These are phyloP conservation scores for Xiphydria camelus DNA, from an alignment of 2,888 invertebrate genomes.

Conservation along the genomic window DNA sequence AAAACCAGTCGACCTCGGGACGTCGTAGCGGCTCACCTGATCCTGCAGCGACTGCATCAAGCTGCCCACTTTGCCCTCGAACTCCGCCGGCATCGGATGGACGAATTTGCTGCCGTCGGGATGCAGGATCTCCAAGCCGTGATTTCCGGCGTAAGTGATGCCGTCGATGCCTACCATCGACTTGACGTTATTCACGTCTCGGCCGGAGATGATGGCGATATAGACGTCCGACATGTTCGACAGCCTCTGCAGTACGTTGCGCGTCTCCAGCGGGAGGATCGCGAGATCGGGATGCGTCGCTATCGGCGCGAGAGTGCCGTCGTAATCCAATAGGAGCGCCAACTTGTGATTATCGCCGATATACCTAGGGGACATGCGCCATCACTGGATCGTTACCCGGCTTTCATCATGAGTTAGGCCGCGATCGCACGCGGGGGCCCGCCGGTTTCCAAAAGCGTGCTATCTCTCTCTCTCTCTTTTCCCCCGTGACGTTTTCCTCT, in stretches of 20 bases:
- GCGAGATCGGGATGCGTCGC: constrained; percentile 89
- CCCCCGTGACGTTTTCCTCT: too few species aligned
- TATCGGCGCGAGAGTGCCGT: constrained; percentile 86
- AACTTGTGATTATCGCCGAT: constrained; percentile 85
- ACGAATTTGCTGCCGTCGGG: constrained; percentile 90
- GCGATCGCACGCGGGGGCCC: constrained; percentile 50
- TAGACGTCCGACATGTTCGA: constrained; percentile 85
- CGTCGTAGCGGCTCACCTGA: constrained; percentile 65
- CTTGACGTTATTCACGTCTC: constrained; percentile 85
- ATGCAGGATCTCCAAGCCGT: constrained; percentile 85
- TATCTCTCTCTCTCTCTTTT: too few species aligned
- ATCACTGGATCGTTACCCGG: constrained; percentile 53
- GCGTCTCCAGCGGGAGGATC: constrained; percentile 82
- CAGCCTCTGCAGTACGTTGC: constrained; percentile 78
- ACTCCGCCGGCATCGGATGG: constrained; percentile 86
- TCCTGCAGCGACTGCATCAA: constrained; percentile 81
- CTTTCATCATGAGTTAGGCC: constrained; percentile 52
- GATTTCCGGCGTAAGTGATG: constrained; percentile 88
- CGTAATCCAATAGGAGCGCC: constrained; percentile 82
- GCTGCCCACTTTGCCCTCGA: constrained; percentile 77
- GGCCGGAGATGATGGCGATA: constrained; percentile 83
- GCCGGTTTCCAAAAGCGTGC: constrained; percentile 29
- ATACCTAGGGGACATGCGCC: constrained; percentile 65
- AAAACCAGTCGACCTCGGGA: too few species aligned
- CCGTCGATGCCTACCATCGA: constrained; percentile 90